Base-by-base conservation (phyloP, 2,888 invertebrate genomes). In the Lasioglossum villosulum region DNA sequence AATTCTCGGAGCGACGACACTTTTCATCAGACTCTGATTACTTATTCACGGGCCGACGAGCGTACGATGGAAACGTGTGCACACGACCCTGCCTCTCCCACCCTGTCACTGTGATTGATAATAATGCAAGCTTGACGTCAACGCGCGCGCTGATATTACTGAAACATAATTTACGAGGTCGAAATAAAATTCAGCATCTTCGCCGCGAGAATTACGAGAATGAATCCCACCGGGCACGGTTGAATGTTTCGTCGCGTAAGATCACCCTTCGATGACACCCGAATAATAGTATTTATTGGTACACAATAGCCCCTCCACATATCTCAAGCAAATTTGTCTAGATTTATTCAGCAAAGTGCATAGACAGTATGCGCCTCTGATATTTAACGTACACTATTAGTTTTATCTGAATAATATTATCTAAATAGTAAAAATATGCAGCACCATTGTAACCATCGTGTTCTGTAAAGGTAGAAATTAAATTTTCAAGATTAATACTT, bases 101-200 rank as follows among this genome's bases (percentile, higher is more conserved):
- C 84, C 84, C 89, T 90, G 89, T 91, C 92, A 89, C 93, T 86
- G 92, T 93, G 93, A 94, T 93, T 94, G 93, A 93, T 94, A 93
- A 94, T 94, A 93, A 93, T 91, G 91, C 90, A 90, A 88, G 88
- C 86, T 84, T 88, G 87, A 83, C 88, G 90, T 88, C 86, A 84
- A 86, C 89, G 90, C 78, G 73, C 76, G 82, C 84, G 86, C 82
- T 83, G 89, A 91, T 93, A 93, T 93, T 91, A 92, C 91, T 91
- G 88, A 91, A 92, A 92, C 93, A 93, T 93, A 92, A 93, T 93
- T 92, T 92, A 93, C 93, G 91, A 90, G 84, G 83, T 86, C 84
- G 89, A 89, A 93, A 93, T 92, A 93, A 93, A 93, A 93, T 91
- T 90, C 86, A 82, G 82, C 86, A 83, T 88, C 84, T 83, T 78